A percentile compares a stretch with the other conserved stretches of the same genome.
Conservation (phyloP, 2,113 vertebrate species). For the Centropus unirufus region DNA sequence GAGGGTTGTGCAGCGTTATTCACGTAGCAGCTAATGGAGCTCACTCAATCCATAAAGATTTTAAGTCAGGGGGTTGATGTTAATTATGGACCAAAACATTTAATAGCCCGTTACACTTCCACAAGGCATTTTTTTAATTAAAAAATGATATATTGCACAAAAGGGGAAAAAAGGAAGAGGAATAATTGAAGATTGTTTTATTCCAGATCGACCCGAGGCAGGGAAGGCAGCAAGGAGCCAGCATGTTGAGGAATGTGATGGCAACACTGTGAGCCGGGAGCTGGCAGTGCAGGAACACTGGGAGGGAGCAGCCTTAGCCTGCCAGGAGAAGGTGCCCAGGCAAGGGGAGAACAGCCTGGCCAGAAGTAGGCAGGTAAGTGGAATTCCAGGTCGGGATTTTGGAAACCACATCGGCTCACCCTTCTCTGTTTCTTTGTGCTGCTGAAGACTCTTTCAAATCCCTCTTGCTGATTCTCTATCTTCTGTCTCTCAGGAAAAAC, state of each 20-base stretch:
- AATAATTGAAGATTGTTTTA: slow-evolving; percentile 68
- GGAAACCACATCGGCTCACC: background rate
- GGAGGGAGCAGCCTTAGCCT: background rate
- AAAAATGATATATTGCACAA: slow-evolving; percentile 71
- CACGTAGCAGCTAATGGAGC: slow-evolving; percentile 12
- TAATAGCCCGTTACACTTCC: slow-evolving; percentile 70
- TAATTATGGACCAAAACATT: slow-evolving; percentile 79
- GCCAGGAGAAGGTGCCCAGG: background rate
- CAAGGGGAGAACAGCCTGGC: background rate
- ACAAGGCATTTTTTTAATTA: slow-evolving; percentile 78
- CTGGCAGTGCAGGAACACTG: fast-evolving
- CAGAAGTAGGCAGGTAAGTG: background rate
- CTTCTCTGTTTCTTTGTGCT: background rate
- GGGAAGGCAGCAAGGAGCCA: background rate
- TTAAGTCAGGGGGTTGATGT: slow-evolving; percentile 68
- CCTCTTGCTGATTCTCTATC: background rate
- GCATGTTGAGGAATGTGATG: background rate
- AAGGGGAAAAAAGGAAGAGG: background rate
- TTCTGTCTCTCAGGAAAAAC: background rate
- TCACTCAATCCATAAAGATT: slow-evolving; percentile 35
- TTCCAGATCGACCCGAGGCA: slow-evolving; percentile 38
- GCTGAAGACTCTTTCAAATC: background rate
- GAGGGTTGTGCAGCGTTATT: background rate
- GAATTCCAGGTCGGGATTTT: background rate
- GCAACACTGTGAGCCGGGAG: background rate